Evolutionary conservation across 2,113 vertebrate species (phyloP).

Genomic region (Callocephalon fimbriatum): DNA sequence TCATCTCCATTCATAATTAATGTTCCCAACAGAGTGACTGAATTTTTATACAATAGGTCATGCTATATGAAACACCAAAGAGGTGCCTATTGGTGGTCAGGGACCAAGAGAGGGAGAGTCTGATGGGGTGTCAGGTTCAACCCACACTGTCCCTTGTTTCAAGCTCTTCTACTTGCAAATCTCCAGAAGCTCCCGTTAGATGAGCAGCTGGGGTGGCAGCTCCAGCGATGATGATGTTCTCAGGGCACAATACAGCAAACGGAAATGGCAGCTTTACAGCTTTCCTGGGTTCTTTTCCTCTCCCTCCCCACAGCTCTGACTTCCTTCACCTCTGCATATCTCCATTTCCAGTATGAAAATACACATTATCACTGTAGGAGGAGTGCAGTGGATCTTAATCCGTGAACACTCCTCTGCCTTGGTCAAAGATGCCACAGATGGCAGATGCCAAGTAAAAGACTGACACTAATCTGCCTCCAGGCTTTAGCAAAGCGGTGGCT

Average conservation of each 20-base stretch:
- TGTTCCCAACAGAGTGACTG: conserved; percentile 6
- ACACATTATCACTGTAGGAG: neutral
- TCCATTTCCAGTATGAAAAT: neutral
- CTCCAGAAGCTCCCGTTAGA: neutral
- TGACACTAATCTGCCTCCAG: neutral
- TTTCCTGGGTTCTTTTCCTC: neutral
- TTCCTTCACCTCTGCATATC: neutral
- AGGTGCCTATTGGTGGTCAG: neutral
- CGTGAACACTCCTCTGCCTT: neutral
- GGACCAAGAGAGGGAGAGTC: neutral
- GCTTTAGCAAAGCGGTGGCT: neutral
- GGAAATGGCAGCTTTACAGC: neutral
- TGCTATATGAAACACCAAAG: neutral
- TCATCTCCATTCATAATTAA: conserved; percentile 26
- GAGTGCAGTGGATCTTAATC: neutral
- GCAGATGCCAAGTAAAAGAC: neutral
- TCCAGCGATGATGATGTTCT: neutral
- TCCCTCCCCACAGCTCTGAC: neutral
- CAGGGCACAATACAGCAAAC: neutral
- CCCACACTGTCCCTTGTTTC: neutral
- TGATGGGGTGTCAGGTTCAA: neutral
- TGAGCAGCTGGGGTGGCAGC: neutral
- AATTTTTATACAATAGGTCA: conserved; percentile 43
- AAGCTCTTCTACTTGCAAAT: conserved; percentile 5
- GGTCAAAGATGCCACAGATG: neutral